Conservation (phyloP, 2,888 invertebrate genomes). For the Cetonia aurata region DNA sequence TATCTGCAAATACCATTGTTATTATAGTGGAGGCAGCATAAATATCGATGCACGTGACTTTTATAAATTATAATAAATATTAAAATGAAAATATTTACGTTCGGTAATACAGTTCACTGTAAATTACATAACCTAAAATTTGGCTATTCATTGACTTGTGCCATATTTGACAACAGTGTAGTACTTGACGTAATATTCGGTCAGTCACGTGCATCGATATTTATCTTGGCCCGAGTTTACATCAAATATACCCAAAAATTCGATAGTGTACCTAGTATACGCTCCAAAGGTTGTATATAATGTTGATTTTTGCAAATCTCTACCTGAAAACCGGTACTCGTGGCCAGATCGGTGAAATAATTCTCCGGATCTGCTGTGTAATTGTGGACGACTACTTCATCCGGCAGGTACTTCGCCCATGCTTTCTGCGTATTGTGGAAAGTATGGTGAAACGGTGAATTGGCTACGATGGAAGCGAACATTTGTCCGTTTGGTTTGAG, state of each 20-base stretch:
- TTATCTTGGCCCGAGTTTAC: too few species aligned
- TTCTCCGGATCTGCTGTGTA: slow-evolving; percentile 8
- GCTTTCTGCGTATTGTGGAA: neutral
- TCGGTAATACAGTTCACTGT: too few species aligned
- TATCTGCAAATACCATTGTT: neutral
- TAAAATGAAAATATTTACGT: too few species aligned
- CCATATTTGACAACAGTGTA: too few species aligned
- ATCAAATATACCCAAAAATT: neutral
- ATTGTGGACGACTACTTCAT: neutral
- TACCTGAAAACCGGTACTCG: neutral
- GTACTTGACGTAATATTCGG: too few species aligned
- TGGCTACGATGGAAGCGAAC: neutral
- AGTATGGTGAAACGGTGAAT: neutral
- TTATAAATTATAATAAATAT: too few species aligned
- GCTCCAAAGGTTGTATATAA: neutral
- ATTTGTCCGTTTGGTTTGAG: slow-evolving; percentile 17
- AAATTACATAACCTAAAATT: too few species aligned
- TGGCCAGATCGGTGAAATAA: neutral
- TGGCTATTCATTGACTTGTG: too few species aligned
- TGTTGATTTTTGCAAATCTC: neutral
- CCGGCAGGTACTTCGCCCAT: neutral
- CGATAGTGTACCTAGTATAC: neutral
- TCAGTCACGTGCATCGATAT: too few species aligned
- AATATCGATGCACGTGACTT: too few species aligned
- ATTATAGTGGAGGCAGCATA: too few species aligned